Conservation (phyloP, 2,113 vertebrate genomes). For the Callithrix jacchus region DNA sequence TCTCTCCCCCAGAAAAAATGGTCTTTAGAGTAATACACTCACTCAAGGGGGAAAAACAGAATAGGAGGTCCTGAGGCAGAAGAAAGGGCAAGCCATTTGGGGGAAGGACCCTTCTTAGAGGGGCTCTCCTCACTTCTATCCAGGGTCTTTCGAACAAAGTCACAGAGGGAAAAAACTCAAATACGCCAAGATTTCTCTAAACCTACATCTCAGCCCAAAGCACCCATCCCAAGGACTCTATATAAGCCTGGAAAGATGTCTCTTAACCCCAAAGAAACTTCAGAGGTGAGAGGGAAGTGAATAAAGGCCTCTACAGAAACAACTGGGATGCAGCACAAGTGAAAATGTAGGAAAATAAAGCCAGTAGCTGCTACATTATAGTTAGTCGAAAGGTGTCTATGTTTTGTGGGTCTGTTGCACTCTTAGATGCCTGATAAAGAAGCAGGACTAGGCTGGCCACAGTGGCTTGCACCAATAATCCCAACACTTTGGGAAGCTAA, state of each 20-base stretch:
- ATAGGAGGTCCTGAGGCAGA: not conserved
- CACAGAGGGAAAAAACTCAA: not conserved
- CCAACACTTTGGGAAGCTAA: not conserved
- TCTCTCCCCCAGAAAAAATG: not conserved
- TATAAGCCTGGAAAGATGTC: not conserved
- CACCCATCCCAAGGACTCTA: not conserved
- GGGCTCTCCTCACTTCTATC: not conserved
- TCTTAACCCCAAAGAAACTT: not conserved
- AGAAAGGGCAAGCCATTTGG: not conserved
- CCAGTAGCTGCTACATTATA: not conserved
- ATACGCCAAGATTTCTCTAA: not conserved
- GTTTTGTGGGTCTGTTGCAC: not conserved
- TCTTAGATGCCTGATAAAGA: not conserved
- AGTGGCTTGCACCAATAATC: not conserved
- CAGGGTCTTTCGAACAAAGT: not conserved
- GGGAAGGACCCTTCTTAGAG: not conserved
- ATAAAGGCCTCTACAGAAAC: not conserved
- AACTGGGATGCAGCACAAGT: not conserved
- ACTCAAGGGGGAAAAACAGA: not conserved
- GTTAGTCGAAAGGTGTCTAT: not conserved
- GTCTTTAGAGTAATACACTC: not conserved
- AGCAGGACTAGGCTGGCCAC: not conserved
- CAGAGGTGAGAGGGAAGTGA: not conserved
- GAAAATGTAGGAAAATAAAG: not conserved
- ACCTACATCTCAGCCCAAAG: slow-evolving; percentile 17